A percentile compares a stretch with the other conserved stretches of the same genome.
Evolutionary conservation across 1,140 invertebrate genomes (phyloP).

Genomic region (Pseudomyrmex flavicornis): DNA sequence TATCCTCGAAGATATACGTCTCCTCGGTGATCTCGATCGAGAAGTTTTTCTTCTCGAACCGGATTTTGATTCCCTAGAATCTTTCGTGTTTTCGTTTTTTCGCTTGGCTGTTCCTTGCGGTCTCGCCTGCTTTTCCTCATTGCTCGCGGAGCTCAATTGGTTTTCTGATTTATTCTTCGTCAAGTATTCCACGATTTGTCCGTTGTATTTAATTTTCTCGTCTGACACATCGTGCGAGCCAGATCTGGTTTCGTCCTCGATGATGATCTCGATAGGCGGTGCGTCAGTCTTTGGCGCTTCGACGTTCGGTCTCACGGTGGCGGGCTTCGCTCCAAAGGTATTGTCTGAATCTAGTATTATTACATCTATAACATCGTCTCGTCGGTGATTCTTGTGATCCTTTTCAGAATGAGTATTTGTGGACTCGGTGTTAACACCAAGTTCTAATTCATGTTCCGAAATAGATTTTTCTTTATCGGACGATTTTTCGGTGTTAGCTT

Average conservation of each 20-base stretch:
- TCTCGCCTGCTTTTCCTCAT: neutral
- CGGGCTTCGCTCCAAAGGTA: neutral
- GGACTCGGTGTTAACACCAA: neutral
- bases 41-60: conserved; percentile 33
- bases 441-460: neutral
- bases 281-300: conserved; percentile 2
- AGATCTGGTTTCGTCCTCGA: conserved; percentile 17
- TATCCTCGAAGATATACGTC: conserved; percentile 47
- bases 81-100: conserved; percentile 1
- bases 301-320: neutral
- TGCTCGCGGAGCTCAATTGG: neutral
- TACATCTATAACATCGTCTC: conserved; percentile 17
- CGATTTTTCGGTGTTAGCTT: neutral
- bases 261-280: conserved; percentile 7
- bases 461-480: neutral
- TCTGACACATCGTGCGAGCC: neutral
- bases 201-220: neutral
- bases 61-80: conserved; percentile 8
- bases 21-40: conserved; percentile 39
- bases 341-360: conserved; percentile 53
- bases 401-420: neutral
- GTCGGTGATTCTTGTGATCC: neutral
- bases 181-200: neutral
- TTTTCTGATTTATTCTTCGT: neutral
- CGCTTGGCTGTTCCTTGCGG: neutral